phyloP scores from a whole-genome alignment of 2,797 vertebrate species.

The Coregonus sp. region DNA sequence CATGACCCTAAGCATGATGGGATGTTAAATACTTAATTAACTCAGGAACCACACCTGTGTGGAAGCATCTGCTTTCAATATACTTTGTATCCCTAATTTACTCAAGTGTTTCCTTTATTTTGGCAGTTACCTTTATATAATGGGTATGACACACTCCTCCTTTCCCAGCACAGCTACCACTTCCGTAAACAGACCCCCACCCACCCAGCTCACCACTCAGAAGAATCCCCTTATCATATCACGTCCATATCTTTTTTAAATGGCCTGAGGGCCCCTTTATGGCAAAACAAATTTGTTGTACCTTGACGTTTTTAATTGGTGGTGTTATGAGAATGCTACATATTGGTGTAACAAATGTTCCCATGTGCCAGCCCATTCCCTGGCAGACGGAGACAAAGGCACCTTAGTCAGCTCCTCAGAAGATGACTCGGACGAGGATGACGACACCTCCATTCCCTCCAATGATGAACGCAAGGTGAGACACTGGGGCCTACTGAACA shows the following conservation, averaged over 20 bases:
- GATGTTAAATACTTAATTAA: no score
- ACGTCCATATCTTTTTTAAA: neutral
- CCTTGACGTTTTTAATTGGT: neutral
- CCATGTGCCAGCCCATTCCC: conserved; percentile 61
- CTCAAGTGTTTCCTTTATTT: no score
- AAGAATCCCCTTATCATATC: neutral
- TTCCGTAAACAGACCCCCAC: neutral
- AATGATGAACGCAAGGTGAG: conserved; percentile 91
- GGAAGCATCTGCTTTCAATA: no score
- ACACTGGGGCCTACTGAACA: neutral
- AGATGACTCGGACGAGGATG: conserved; percentile 80
- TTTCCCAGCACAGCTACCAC: neutral
- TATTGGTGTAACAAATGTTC: neutral
- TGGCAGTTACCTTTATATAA: neutral
- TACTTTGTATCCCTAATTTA: no score
- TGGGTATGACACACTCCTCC: neutral
- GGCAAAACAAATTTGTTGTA: neutral
- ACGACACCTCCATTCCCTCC: conserved; percentile 78
- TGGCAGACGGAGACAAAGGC: conserved; percentile 74
- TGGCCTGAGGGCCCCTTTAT: neutral
- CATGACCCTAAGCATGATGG: no score
- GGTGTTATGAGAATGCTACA: neutral
- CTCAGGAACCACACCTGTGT: no score
- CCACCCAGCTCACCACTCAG: neutral
- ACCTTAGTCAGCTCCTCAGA: conserved; percentile 79